Base-by-base conservation (phyloP, 1,140 invertebrate genomes). In the Phortica variegata region DNA sequence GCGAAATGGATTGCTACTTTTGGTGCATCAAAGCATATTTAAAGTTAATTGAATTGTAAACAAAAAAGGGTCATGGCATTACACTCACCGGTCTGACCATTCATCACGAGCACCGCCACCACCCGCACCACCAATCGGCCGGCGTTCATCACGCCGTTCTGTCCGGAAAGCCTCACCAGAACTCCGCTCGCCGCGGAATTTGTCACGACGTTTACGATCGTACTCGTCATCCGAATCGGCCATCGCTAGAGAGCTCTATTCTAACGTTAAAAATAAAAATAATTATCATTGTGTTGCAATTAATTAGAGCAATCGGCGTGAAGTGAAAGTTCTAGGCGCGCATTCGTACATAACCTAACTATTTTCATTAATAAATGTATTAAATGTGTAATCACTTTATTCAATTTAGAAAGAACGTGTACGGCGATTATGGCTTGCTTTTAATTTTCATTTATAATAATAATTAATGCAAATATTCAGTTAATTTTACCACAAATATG, bases 191-290 rank as follows among this genome's bases (percentile, higher is more conserved):
- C 90, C 91, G 40, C 90, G 83, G 65, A 94, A 94, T 73, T 94
- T 94, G 60, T 94, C 91, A 23, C 91, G 80, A 33, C 90, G 78
- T 70, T 93, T 92, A 19, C 89, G 83, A 75, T 93, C 90, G 62
- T 93, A 93, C 71, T 94, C 91, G 78, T 94, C 91, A 75, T 94
- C 91, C 59, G 90, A 92, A 72, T 94, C 91, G 52, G 79, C 91
- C 91, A 94, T 94, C 52, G 37, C n/a, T n/a, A n/a, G n/a, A n/a
- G n/a, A n/a, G n/a, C n/a, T n/a, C n/a, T n/a, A n/a, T n/a, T 37
- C 43, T 54, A 18, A 18, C 10, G 10, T 36, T 23, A 17, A 38
- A 46, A 46, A 46, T 9, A n/a, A 34, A 34, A 34, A n/a, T 34
- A 34, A n/a, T 8, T 13, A 34, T 8, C 13, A 34, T 8, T 34